A percentile compares a stretch with the other conserved stretches of the same genome.
phyloP scores from a whole-genome alignment of 2,888 invertebrate genomes.

The Andrena camellia region DNA sequence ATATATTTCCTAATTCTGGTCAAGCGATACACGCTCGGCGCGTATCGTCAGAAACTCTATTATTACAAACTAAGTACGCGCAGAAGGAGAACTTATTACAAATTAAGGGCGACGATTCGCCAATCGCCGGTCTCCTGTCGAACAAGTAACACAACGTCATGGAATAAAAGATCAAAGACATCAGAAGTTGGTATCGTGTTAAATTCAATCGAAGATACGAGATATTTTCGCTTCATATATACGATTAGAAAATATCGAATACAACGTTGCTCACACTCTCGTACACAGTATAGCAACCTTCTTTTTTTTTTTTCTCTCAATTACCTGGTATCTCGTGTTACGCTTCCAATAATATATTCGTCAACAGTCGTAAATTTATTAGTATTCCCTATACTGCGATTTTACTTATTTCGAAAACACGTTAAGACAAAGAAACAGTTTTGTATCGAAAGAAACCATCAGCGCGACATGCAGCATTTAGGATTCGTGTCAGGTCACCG shows the following conservation, averaged over 20 bases:
- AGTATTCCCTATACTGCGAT: slow-evolving; percentile 11
- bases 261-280: slow-evolving; percentile 23
- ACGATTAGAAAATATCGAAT: slow-evolving; percentile 18
- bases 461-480: slow-evolving; percentile 33
- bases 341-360: slow-evolving; percentile 28
- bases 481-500: slow-evolving; percentile 63
- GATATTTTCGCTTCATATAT: slow-evolving; percentile 2
- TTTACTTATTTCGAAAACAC: slow-evolving; percentile 29
- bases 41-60: slow-evolving; percentile 21
- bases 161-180: slow-evolving; percentile 52
- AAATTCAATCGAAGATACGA: slow-evolving; percentile 19
- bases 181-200: slow-evolving; percentile 18
- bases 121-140: slow-evolving; percentile 23
- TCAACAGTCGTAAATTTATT: slow-evolving; percentile 41
- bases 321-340: slow-evolving; percentile 38
- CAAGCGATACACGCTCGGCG: slow-evolving; percentile 45
- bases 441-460: slow-evolving; percentile 29
- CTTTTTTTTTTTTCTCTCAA: slow-evolving; percentile 1
- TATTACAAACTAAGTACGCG: slow-evolving; percentile 51
- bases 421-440: slow-evolving; percentile 34
- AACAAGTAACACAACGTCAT: slow-evolving; percentile 50
- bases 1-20: slow-evolving; percentile 26
- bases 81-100: slow-evolving; percentile 38
- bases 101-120: slow-evolving; percentile 30
- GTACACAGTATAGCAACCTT: slow-evolving; percentile 36